Conservation (phyloP, 2,797 vertebrate species). For the Trachurus trachurus region DNA sequence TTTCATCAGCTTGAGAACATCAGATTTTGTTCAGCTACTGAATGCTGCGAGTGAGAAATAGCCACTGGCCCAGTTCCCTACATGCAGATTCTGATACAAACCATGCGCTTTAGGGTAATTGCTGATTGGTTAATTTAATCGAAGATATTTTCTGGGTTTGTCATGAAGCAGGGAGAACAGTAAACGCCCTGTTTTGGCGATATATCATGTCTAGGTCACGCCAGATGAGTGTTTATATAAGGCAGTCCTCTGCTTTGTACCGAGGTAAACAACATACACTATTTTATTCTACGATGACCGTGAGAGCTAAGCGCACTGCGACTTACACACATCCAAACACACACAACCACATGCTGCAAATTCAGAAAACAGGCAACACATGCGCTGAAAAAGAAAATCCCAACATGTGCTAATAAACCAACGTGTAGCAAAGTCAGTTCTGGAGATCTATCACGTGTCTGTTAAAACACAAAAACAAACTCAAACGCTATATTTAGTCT, state of each 20-base stretch:
- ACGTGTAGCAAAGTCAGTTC: no score
- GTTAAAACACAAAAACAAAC: not conserved
- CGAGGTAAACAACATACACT: not conserved
- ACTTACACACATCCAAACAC: no score
- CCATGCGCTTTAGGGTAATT: conserved; percentile 21
- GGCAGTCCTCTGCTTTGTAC: not conserved
- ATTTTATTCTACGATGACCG: no score
- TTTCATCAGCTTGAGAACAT: conserved; percentile 21
- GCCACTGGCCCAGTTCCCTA: conserved; percentile 14
- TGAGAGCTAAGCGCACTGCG: no score
- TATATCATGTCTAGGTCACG: not conserved
- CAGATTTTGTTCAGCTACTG: conserved; percentile 23
- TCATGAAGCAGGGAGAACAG: conserved; percentile 20
- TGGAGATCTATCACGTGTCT: no score
- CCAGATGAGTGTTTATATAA: not conserved
- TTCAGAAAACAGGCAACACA: no score
- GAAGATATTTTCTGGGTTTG: conserved; percentile 22
- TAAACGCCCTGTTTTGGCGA: conserved; percentile 22
- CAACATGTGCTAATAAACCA: no score
- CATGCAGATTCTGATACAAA: conserved; percentile 34
- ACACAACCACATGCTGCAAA: no score
- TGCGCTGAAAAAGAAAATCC: no score
- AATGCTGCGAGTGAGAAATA: not conserved
- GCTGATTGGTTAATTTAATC: conserved; percentile 42
- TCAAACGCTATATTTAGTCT: not conserved